Evolutionary conservation across 2,888 invertebrate species (phyloP).

Genomic region (Octonoba sinensis): DNA sequence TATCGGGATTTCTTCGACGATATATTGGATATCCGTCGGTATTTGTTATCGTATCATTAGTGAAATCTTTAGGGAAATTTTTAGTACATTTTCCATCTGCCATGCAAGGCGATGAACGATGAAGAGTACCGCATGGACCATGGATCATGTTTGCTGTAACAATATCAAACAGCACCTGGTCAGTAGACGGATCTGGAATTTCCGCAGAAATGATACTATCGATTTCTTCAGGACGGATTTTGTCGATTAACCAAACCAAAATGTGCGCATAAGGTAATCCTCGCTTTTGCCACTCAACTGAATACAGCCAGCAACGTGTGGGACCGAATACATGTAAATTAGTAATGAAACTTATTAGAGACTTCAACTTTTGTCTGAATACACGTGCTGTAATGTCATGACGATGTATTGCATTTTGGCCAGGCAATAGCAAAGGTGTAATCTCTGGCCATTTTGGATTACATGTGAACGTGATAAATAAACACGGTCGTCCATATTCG

Average conservation of each 20-base stretch:
- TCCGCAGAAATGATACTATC: slow-evolving; percentile 65
- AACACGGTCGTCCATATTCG: slow-evolving; percentile 67
- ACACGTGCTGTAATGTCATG: too few relatives aligned
- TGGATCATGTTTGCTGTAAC: not conserved
- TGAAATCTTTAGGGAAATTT: slow-evolving; percentile 14
- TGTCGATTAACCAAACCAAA: slow-evolving; percentile 18
- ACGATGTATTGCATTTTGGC: too few relatives aligned
- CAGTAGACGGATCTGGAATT: slow-evolving; percentile 14
- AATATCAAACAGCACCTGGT: too few relatives aligned
- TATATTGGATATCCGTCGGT: slow-evolving; percentile 22
- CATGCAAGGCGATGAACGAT: slow-evolving; percentile 22
- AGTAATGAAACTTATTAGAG: slow-evolving; percentile 38
- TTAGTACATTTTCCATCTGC: slow-evolving; percentile 37
- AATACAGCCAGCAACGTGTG: not conserved
- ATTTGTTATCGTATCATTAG: slow-evolving; percentile 26
- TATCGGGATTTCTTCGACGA: slow-evolving; percentile 14
- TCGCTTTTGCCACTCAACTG: not conserved
- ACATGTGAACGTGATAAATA: slow-evolving; percentile 69
- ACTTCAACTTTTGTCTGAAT: too few relatives aligned
- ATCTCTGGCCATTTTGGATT: slow-evolving; percentile 69
- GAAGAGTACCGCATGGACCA: not conserved
- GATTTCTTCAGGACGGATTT: slow-evolving; percentile 64
- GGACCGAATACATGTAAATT: not conserved
- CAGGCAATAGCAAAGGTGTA: too few relatives aligned
- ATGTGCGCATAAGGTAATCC: not conserved